These are phyloP conservation scores for Prosapia bicincta DNA, from an alignment of 2,888 invertebrate species.

Conservation along the genomic window DNA sequence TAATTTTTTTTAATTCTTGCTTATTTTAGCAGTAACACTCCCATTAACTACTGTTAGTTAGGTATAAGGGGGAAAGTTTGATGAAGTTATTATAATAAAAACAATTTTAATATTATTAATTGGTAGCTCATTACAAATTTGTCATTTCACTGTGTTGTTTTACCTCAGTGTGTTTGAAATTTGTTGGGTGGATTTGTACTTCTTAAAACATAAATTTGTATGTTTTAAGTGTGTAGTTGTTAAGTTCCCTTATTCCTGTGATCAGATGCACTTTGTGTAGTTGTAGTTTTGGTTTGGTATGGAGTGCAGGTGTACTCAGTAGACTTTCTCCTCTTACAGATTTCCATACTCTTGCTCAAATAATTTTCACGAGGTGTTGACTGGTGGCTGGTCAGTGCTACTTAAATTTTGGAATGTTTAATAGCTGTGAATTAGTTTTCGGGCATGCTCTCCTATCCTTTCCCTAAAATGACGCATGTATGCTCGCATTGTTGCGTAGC, in stretches of 20 bases:
- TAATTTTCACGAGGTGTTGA: conserved; percentile 63
- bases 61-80: too few species aligned
- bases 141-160: too few species aligned
- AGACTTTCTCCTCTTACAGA: conserved; percentile 61
- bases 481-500: conserved; percentile 14
- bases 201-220: too few species aligned
- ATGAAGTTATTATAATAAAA: too few species aligned
- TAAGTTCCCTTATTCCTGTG: neutral
- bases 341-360: conserved; percentile 73
- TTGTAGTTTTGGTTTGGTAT: conserved; percentile 9
- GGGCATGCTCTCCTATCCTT: conserved; percentile 17
- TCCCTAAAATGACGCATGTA: neutral
- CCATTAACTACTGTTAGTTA: too few species aligned
- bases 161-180: too few species aligned
- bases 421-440: conserved; percentile 9
- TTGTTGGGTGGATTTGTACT: too few species aligned
- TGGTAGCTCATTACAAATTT: too few species aligned
- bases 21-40: too few species aligned
- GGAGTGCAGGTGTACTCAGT: conserved; percentile 28
- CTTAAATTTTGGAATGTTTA: conserved; percentile 27
- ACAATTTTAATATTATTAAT: too few species aligned
- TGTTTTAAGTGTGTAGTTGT: neutral
- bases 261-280: neutral
- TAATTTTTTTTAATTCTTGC: too few species aligned
- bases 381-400: conserved; percentile 41